Evolutionary conservation across 64 coral and sea anemone species (phyloP), one percentile per base, ranked within the genome.

Genomic region (Stichodactyla mertensii): DNA sequence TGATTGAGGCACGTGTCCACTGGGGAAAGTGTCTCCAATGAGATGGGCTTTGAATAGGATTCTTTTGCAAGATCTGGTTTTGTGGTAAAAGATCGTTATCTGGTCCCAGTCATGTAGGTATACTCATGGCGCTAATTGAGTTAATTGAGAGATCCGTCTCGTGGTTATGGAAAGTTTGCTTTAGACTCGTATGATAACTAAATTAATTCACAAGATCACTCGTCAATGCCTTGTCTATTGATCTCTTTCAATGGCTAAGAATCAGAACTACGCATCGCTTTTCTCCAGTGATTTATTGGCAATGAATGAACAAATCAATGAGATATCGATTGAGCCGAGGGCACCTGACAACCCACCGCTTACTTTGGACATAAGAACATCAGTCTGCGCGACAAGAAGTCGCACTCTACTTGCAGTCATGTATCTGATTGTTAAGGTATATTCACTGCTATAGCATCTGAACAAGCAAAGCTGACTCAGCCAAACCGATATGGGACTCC

Each of bases 101-200:
- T 53, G 51, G 53, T 7, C 18, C 51, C 22, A 18, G 62, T n/a
- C 7, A 66, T 66, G 62, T 66, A 66, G 62, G 62, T 81, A 52
- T 81, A 16, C 54, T 81, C 53, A 55, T 81, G 51, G 51, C 78
- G 78, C 78, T 81, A 81, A 81, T 81, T 81, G 78, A 81, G 53
- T 55, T 55, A 81, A 81, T 54, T 81, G 78, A 81, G 51, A 81
- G 53, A 20, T 53, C 51, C 54, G 53, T 20, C 52, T 19, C 16
- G 78, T 53, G 54, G 54, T 81, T 51, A 81, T 81, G 15, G 28
- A 79, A 79, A 31, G 27, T 69, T n/a, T 69, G 64, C 9, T 20
- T 45, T 20, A 69, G n/a, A 31, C 26, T 31, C 69, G 10, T 74
- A 23, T 74, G 69, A 74, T 74, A 74, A 20, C 69, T 74, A 31